phyloP scores from a whole-genome alignment of 2,113 vertebrate genomes.

The Tinamus guttatus region DNA sequence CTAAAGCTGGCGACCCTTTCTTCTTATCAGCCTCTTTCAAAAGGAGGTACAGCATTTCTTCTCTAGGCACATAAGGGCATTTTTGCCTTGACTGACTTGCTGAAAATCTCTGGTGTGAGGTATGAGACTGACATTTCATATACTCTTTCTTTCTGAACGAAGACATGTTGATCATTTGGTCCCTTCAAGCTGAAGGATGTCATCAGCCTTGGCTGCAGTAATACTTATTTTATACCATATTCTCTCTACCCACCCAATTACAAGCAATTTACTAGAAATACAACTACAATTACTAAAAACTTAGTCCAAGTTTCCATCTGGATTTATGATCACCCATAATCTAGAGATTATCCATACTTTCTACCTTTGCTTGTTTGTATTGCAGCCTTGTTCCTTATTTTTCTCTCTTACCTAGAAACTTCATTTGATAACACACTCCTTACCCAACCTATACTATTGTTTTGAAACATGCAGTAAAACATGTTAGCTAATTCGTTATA shows the following conservation, averaged over 20 bases:
- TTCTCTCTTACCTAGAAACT: background rate
- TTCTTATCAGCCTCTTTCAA: background rate
- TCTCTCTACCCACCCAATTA: background rate
- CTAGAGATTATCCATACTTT: background rate
- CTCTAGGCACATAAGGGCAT: background rate
- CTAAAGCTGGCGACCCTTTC: background rate
- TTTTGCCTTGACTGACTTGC: background rate
- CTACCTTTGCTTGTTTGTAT: background rate
- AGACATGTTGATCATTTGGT: background rate
- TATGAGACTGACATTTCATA: background rate
- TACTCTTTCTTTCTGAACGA: background rate
- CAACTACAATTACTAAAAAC: background rate
- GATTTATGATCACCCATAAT: background rate
- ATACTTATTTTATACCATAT: background rate
- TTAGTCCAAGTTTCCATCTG: background rate
- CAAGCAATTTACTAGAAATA: background rate
- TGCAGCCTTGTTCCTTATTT: background rate
- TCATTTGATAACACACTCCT: background rate
- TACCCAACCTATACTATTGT: background rate
- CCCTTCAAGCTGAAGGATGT: background rate
- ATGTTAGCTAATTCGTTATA: background rate
- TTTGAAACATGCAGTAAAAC: background rate
- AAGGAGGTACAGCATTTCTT: background rate
- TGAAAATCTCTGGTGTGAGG: background rate
- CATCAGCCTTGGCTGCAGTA: background rate